A percentile compares a stretch with the other conserved stretches of the same genome.
These are phyloP conservation scores for Cardinalis cardinalis DNA, from an alignment of 2,113 vertebrate species.

Conservation along the genomic window DNA sequence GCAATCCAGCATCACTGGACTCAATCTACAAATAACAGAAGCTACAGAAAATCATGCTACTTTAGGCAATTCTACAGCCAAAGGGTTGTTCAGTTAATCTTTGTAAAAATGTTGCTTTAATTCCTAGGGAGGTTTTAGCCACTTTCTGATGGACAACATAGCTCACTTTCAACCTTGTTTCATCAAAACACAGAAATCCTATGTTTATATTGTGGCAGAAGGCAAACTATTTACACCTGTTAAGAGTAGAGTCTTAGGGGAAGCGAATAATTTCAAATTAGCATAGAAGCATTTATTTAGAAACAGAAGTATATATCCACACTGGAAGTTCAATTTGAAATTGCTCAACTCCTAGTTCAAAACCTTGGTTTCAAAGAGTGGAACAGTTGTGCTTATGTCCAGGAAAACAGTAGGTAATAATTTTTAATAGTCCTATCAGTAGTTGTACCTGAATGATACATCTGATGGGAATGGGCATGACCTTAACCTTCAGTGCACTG, in stretches of 20 bases:
- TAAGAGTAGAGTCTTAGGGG: not conserved
- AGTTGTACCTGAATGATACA: not conserved
- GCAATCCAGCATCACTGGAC: not conserved
- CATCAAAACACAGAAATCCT: not conserved
- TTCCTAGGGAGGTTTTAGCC: not conserved
- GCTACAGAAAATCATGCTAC: not conserved
- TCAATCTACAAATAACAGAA: not conserved
- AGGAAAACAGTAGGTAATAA: not conserved
- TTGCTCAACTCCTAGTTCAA: not conserved
- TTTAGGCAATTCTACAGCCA: not conserved
- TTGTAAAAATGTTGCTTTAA: not conserved
- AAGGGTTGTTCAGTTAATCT: not conserved
- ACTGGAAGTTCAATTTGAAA: not conserved
- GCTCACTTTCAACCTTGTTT: not conserved
- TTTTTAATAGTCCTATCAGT: not conserved
- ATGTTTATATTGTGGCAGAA: not conserved
- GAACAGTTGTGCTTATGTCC: not conserved
- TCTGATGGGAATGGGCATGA: not conserved
- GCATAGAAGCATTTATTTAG: not conserved
- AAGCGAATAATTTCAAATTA: not conserved
- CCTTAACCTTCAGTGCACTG: not conserved
- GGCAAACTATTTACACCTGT: not conserved
- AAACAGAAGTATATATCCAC: not conserved
- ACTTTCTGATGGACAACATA: not conserved
- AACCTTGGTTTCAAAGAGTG: not conserved